Base-by-base conservation (phyloP, 1,140 invertebrate species). In the Cherax destructor region DNA sequence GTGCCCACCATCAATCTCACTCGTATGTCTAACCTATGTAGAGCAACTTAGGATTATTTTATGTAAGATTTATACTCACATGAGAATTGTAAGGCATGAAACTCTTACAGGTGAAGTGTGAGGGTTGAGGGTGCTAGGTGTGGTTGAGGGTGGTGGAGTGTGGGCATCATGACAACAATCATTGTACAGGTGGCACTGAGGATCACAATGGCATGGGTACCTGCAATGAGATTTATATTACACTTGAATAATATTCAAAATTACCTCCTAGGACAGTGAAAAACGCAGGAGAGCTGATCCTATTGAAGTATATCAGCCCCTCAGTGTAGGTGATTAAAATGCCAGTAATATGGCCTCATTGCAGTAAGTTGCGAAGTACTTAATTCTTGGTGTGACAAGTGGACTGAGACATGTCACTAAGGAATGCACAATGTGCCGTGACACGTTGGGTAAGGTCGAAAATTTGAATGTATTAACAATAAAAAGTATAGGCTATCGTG, bases 111-210 rank as follows among this genome's bases (percentile, higher is more conserved):
- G 47, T 16, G n/a, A 24, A n/a, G 50, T 3, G 0, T 3, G n/a
- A 16, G 1, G 50, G 7, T 21, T 24, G 79, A 24, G 21, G 50
- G 11, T 81, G 50, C 16, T 21, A 50, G 49, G 49, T 21, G 61
- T 52, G 79, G 9, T 5, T 9, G 5, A n/a, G 24, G 5, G 69
- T 74, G 11, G 21, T 50, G 49, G 56, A 3, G 50, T 56, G 1
- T 49, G 21, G 21, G 30, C 52, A 59, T 86, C 89, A 3, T 30
- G 49, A 74, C 89, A 91, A 41, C 89, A 91, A 49, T 91, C 89
- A 5, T 74, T 83, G 76, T 86, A 91, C 50, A 72, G n/a, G 52
- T 56, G n/a, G n/a, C 91, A 87, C 21, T 76, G 59, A 4, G 9
- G 21, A 61, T 87, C 91, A 41, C 91, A 92, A 16, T 49, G 10